These are phyloP conservation scores for Trisateles emortualis DNA, from an alignment of 2,888 invertebrate species.

Conservation along the genomic window DNA sequence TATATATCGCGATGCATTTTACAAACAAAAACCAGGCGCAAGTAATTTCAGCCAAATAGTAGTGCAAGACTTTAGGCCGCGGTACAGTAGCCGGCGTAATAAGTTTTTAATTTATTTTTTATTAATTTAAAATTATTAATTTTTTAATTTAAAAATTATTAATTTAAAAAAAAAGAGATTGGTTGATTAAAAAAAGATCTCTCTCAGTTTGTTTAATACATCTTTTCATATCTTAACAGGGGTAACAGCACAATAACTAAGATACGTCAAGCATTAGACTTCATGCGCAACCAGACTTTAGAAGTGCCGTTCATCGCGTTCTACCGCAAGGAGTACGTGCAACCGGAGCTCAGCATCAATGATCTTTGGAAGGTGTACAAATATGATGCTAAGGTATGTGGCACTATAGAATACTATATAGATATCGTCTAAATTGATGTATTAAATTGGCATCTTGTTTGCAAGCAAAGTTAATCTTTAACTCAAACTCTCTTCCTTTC, in stretches of 20 bases:
- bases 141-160: no score
- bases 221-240: slow-evolving; percentile 70
- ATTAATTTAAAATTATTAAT: no score
- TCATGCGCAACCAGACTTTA: slow-evolving; percentile 97
- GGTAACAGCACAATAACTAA: slow-evolving; percentile 92
- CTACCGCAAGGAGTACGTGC: slow-evolving; percentile 99
- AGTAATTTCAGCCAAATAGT: no score
- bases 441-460: neutral
- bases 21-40: no score
- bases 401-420: neutral
- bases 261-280: slow-evolving; percentile 97
- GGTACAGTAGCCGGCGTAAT: no score
- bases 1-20: no score
- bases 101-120: no score
- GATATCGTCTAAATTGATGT: no score
- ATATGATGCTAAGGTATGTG: slow-evolving; percentile 93
- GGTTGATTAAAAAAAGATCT: no score
- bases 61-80: no score
- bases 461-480: neutral
- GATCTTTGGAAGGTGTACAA: slow-evolving; percentile 99
- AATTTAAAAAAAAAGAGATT: no score
- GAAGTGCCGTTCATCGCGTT: slow-evolving; percentile 99
- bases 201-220: no score
- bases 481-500: slow-evolving; percentile 5
- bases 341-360: slow-evolving; percentile 96